Percentiles rank a stretch among this genome's conserved stretches.
Conservation (phyloP, 1,140 invertebrate species). For the Drosophila kohkoa region DNA sequence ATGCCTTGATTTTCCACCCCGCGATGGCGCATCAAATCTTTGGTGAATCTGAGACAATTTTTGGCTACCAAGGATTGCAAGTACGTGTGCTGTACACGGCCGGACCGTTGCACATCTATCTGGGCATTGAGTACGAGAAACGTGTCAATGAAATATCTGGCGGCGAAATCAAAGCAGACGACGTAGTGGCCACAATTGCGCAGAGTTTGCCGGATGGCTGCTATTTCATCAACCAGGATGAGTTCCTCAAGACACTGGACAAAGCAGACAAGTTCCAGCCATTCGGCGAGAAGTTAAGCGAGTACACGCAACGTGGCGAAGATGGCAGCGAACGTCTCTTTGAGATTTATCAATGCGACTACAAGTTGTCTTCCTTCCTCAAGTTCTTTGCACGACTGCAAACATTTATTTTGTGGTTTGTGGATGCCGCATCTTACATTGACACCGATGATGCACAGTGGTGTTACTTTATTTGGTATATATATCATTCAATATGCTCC, state of each 20-base stretch:
- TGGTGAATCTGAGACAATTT: slow-evolving; percentile 96
- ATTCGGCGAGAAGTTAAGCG: slow-evolving; percentile 85
- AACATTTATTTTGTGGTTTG: slow-evolving; percentile 97
- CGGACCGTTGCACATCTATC: slow-evolving; percentile 91
- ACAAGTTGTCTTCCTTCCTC: slow-evolving; percentile 89
- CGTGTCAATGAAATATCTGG: slow-evolving; percentile 76
- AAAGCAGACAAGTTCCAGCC: slow-evolving; percentile 83
- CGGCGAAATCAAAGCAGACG: slow-evolving; percentile 90
- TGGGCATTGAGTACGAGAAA: slow-evolving; percentile 85
- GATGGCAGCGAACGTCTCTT: slow-evolving; percentile 87
- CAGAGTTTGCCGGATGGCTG: slow-evolving; percentile 86
- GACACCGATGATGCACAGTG: slow-evolving; percentile 97
- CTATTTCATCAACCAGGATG: slow-evolving; percentile 82
- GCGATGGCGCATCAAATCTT: slow-evolving; percentile 98
- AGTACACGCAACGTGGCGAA: slow-evolving; percentile 81
- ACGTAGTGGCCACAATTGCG: slow-evolving; percentile 90
- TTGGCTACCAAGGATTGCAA: slow-evolving; percentile 94
- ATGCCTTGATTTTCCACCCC: slow-evolving; percentile 90
- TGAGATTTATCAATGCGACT: slow-evolving; percentile 92
- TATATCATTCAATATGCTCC: neutral
- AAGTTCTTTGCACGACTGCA: slow-evolving; percentile 94
- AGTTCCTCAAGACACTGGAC: slow-evolving; percentile 80
- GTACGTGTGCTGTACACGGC: slow-evolving; percentile 94
- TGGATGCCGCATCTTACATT: slow-evolving; percentile 97
- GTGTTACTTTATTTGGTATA: slow-evolving; percentile 95